These are phyloP conservation scores for Cichlasoma orientale DNA, from an alignment of 2,797 vertebrate genomes.

Conservation along the genomic window DNA sequence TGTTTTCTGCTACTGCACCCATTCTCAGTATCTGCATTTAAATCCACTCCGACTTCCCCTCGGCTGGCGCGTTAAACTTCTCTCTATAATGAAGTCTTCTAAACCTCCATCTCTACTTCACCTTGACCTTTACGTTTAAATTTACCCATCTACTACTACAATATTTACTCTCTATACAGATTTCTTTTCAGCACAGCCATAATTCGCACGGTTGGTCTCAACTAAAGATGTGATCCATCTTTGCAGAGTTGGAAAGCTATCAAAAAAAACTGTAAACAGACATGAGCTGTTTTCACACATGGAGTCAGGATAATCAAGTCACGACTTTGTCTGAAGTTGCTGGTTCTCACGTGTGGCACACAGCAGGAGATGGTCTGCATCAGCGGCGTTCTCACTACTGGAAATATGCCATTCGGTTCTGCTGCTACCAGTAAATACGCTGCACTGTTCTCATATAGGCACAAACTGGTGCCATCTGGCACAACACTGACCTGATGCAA, in stretches of 20 bases:
- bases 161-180: background rate
- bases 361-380: background rate
- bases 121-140: slow-evolving; percentile 12
- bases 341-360: background rate
- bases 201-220: background rate
- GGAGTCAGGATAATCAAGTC: background rate
- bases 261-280: too few relatives aligned
- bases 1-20: background rate
- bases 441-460: background rate
- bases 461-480: background rate
- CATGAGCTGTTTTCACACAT: background rate
- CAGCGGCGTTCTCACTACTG: background rate
- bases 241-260: too few relatives aligned
- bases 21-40: slow-evolving; percentile 9
- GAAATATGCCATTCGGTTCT: background rate
- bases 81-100: slow-evolving; percentile 4
- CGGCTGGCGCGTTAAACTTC: background rate
- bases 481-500: background rate
- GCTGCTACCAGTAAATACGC: background rate
- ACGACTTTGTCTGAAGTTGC: background rate
- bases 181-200: background rate
- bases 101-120: background rate
- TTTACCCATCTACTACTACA: background rate
- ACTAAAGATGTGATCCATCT: too few relatives aligned
- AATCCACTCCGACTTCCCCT: slow-evolving; percentile 2